These are phyloP conservation scores for Psophia crepitans DNA, from an alignment of 2,113 vertebrate species.

Conservation along the genomic window DNA sequence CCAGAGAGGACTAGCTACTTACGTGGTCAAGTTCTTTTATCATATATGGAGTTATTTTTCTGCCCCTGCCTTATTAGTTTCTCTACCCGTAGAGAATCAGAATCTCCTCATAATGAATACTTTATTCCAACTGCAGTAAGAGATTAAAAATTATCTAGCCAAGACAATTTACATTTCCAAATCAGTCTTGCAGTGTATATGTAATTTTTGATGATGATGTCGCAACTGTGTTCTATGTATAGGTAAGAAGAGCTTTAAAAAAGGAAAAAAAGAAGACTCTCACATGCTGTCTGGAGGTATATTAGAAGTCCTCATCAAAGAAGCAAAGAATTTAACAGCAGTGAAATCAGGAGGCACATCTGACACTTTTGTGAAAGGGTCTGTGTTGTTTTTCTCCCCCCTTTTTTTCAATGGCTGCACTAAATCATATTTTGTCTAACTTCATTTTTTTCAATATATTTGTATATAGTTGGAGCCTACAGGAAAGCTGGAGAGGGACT, in stretches of 20 bases:
- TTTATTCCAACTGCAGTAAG: neutral
- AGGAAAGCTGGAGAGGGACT: no score
- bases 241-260: conserved; percentile 90
- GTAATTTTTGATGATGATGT: neutral
- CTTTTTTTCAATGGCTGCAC: neutral
- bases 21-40: neutral
- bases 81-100: neutral
- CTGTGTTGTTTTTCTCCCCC: conserved; percentile 26
- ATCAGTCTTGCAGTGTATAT: neutral
- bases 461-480: no score
- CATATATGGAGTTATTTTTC: neutral
- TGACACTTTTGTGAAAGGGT: conserved; percentile 96
- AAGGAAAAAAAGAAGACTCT: conserved; percentile 81
- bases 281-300: conserved; percentile 85
- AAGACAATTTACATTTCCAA: neutral
- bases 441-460: neutral
- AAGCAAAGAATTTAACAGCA: conserved; percentile 94
- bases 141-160: neutral
- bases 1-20: neutral
- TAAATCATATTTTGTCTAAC: neutral
- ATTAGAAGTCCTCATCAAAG: conserved; percentile 93
- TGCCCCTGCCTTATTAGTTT: neutral
- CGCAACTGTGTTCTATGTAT: neutral
- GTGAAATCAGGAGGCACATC: conserved; percentile 94
- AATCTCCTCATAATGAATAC: neutral